Evolutionary conservation across 2,888 invertebrate species (phyloP).

Genomic region (Coleophora deauratella): DNA sequence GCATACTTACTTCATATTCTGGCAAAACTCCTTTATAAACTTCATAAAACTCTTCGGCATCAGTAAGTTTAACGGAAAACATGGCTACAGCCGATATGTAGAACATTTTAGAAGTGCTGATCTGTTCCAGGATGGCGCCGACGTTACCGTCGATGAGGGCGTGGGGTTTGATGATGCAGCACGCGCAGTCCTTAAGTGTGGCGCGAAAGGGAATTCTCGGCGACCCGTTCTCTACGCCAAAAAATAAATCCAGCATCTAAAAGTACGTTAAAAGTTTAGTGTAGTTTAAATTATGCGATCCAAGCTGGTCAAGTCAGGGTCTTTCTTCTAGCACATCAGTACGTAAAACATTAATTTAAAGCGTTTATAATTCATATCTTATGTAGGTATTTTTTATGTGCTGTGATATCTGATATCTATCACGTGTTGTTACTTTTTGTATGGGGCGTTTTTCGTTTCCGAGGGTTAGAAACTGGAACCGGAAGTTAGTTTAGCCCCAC

Average conservation of each 20-base stretch:
- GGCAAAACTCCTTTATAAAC: conserved; percentile 90
- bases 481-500: too few species aligned
- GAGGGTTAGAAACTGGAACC: too few species aligned
- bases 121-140: conserved; percentile 83
- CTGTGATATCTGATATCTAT: too few species aligned
- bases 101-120: conserved; percentile 79
- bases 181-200: conserved; percentile 79
- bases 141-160: conserved; percentile 82
- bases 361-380: too few species aligned
- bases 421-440: too few species aligned
- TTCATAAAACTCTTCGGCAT: conserved; percentile 93
- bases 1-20: conserved; percentile 76
- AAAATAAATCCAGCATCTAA: conserved; percentile 50
- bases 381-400: too few species aligned
- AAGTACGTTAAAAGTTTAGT: too few species aligned
- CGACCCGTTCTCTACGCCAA: conserved; percentile 45
- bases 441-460: too few species aligned
- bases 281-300: too few species aligned
- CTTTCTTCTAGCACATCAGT: too few species aligned
- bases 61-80: conserved; percentile 82
- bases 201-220: conserved; percentile 56
- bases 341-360: too few species aligned
- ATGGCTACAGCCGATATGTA: conserved; percentile 86
- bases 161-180: conserved; percentile 93
- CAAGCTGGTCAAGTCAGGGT: too few species aligned